Percentiles rank a stretch among this genome's conserved stretches.
Evolutionary conservation across 2,797 vertebrate genomes (phyloP).

Genomic region (Phaenicophaeus curvirostris): DNA sequence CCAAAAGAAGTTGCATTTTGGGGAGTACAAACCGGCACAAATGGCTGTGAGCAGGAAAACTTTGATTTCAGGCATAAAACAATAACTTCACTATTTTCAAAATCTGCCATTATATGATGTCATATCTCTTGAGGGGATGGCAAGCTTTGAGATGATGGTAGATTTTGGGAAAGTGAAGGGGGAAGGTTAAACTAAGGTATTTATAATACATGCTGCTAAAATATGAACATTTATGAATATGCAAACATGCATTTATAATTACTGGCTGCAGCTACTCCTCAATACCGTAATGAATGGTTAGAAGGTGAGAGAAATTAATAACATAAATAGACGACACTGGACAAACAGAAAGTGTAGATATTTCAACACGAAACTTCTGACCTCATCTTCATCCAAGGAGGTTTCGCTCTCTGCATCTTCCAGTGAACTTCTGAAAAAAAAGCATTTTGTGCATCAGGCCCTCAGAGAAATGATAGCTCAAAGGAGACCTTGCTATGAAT

Average conservation of each 20-base stretch:
- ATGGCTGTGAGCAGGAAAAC: not conserved
- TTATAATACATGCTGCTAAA: not conserved
- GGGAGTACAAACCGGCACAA: not conserved
- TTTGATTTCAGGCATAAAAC: not conserved
- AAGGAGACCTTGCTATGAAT: not conserved
- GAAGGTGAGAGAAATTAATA: not conserved
- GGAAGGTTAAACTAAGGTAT: not conserved
- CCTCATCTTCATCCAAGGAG: slow-evolving; percentile 58
- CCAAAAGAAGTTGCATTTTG: not conserved
- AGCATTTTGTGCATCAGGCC: not conserved
- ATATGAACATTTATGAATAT: not conserved
- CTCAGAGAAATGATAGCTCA: not conserved
- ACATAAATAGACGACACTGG: not conserved
- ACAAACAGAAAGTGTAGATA: not conserved
- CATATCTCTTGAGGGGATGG: not conserved
- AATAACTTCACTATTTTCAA: not conserved
- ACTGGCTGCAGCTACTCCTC: not conserved
- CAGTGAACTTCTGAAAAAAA: slow-evolving; percentile 48
- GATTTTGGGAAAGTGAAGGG: not conserved
- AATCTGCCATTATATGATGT: not conserved
- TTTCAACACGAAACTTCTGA: slow-evolving; percentile 27
- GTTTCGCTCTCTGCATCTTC: not conserved
- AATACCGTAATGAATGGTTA: not conserved
- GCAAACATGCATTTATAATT: not conserved
- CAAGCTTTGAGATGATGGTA: not conserved